A percentile compares a stretch with the other conserved stretches of the same genome.
phyloP scores from a whole-genome alignment of 2,113 vertebrate species.

The Mormyrus iriodes region DNA sequence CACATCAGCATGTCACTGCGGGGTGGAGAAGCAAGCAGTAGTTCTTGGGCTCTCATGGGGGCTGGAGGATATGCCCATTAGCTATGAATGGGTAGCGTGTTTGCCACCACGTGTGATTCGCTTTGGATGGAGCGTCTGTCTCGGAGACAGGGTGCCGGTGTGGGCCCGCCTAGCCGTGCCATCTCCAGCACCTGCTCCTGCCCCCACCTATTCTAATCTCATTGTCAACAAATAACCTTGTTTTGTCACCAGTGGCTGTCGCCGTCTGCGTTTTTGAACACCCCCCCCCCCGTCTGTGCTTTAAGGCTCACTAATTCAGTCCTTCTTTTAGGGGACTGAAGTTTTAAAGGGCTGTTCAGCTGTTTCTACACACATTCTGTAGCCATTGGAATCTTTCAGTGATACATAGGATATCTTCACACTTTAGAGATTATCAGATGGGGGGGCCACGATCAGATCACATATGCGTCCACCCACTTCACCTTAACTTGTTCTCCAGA shows the following conservation, averaged over 20 bases:
- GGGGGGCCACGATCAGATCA: not conserved
- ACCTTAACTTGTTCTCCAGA: too few species aligned
- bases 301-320: not conserved
- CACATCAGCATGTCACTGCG: not conserved
- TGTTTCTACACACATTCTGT: not conserved
- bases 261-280: not conserved
- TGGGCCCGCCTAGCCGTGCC: not conserved
- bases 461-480: too few species aligned
- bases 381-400: not conserved
- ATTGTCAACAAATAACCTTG: not conserved
- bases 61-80: not conserved
- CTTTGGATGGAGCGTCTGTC: not conserved
- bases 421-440: not conserved
- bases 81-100: not conserved
- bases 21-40: not conserved
- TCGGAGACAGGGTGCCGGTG: not conserved
- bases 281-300: not conserved
- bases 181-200: not conserved
- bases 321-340: not conserved
- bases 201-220: not conserved
- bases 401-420: not conserved
- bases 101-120: not conserved
- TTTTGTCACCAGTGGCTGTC: conserved; percentile 9
- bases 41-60: not conserved
- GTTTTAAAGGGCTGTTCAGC: not conserved